phyloP scores from a whole-genome alignment of 2,797 vertebrate genomes.

The Dendrocincla tyrannina region DNA sequence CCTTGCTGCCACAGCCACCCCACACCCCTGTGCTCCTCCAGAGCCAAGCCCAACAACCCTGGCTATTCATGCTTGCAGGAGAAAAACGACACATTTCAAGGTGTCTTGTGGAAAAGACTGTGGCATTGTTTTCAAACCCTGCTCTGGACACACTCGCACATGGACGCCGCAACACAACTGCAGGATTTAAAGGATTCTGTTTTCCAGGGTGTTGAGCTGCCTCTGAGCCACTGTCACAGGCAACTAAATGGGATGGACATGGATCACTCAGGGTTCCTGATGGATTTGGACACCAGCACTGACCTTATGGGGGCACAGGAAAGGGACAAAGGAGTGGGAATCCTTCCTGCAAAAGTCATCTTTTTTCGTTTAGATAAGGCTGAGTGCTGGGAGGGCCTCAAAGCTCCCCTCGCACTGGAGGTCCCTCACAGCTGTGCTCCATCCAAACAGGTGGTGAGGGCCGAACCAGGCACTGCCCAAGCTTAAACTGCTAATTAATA shows the following conservation, averaged over 20 bases:
- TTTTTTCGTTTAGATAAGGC: neutral
- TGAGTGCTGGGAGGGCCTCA: neutral
- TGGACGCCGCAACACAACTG: fast-evolving
- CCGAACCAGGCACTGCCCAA: neutral
- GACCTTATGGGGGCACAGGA: neutral
- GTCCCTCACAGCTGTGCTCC: slow-evolving; percentile 27
- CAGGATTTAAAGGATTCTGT: neutral
- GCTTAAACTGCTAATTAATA: slow-evolving; percentile 37
- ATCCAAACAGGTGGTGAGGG: slow-evolving; percentile 1
- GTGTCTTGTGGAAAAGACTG: neutral
- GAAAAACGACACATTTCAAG: neutral
- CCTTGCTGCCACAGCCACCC: neutral
- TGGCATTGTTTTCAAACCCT: neutral
- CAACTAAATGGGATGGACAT: fast-evolving
- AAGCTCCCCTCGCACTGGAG: neutral
- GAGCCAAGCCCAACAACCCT: neutral
- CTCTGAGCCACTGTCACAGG: fast-evolving
- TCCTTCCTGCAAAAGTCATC: neutral
- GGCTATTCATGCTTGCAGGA: fast-evolving
- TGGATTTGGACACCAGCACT: neutral
- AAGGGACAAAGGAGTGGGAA: neutral
- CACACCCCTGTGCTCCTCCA: neutral
- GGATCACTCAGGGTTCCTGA: neutral
- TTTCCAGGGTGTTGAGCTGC: neutral
- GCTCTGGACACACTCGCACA: fast-evolving